phyloP scores from a whole-genome alignment of 2,797 vertebrate species.

The Aplochiton taeniatus region DNA sequence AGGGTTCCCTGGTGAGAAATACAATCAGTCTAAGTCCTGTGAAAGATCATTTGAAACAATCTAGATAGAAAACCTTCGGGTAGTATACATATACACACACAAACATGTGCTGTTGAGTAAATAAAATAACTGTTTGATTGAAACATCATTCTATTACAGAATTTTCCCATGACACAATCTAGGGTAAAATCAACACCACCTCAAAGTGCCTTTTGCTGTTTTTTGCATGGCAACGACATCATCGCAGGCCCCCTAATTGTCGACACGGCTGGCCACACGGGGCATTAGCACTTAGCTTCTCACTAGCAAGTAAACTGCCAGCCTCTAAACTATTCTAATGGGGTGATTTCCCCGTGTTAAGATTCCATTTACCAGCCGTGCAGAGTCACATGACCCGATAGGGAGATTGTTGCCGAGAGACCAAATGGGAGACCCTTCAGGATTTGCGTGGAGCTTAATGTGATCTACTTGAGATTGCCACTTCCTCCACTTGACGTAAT shows the following conservation, averaged over 20 bases:
- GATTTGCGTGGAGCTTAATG: constrained; percentile 80
- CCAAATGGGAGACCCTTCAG: constrained; percentile 66
- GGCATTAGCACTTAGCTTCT: constrained; percentile 61
- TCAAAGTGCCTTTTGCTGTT: no score
- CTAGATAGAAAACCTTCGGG: no score
- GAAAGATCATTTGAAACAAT: constrained; percentile 12
- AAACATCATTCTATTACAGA: no score
- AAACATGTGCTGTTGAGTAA: no score
- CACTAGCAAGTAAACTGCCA: constrained; percentile 55
- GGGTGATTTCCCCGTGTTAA: constrained; percentile 70
- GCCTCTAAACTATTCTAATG: constrained; percentile 68
- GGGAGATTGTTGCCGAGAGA: constrained; percentile 66
- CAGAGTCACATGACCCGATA: constrained; percentile 54
- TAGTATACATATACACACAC: no score
- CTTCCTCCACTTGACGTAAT: constrained; percentile 83
- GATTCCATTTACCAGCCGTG: constrained; percentile 70
- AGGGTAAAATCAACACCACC: no score
- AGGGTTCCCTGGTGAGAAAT: no score
- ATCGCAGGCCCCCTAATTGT: background rate
- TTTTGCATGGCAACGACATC: background rate
- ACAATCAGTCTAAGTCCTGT: background rate
- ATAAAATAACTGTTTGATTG: no score
- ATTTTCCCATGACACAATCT: no score
- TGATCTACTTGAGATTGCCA: constrained; percentile 83
- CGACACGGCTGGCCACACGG: constrained; percentile 14